Percentiles rank a stretch among this genome's conserved stretches.
phyloP scores from a whole-genome alignment of 2,113 vertebrate genomes.

The Colistium nudipinnis region DNA sequence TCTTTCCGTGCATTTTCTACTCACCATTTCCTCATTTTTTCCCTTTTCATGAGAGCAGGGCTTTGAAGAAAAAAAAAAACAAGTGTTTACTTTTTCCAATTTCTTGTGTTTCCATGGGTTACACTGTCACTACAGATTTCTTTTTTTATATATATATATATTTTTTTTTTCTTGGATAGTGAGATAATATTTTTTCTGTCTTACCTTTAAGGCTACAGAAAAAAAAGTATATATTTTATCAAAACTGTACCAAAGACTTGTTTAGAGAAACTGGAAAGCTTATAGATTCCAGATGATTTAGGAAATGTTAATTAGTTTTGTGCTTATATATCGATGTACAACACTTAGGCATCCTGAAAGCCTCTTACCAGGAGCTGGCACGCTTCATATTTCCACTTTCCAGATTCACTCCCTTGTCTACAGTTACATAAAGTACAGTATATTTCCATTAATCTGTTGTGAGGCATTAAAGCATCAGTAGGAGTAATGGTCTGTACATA shows the following conservation, averaged over 20 bases:
- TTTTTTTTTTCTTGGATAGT: too few species aligned
- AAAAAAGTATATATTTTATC: background rate
- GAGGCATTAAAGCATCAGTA: background rate
- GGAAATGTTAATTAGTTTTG: background rate
- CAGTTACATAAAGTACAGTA: slow-evolving; percentile 29
- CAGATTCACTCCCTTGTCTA: slow-evolving; percentile 41
- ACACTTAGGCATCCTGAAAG: slow-evolving; percentile 9
- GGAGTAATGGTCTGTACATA: background rate
- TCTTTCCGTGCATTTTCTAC: too few species aligned
- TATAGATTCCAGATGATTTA: background rate
- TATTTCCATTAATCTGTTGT: slow-evolving; percentile 35
- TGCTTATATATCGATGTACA: slow-evolving; percentile 28
- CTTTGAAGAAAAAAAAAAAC: background rate
- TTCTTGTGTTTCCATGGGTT: slow-evolving; percentile 24
- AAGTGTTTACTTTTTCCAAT: slow-evolving; percentile 21
- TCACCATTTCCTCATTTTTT: too few species aligned
- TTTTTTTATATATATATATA: too few species aligned
- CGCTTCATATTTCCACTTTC: slow-evolving; percentile 37
- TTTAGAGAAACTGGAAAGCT: background rate
- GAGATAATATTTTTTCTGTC: too few species aligned
- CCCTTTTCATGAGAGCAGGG: background rate
- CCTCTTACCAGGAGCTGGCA: slow-evolving; percentile 13
- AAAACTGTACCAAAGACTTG: background rate
- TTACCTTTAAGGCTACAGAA: background rate
- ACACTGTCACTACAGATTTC: too few species aligned